A percentile compares a stretch with the other conserved stretches of the same genome.
phyloP scores from a whole-genome alignment of 2,888 invertebrate genomes.

The Melieria picta region DNA sequence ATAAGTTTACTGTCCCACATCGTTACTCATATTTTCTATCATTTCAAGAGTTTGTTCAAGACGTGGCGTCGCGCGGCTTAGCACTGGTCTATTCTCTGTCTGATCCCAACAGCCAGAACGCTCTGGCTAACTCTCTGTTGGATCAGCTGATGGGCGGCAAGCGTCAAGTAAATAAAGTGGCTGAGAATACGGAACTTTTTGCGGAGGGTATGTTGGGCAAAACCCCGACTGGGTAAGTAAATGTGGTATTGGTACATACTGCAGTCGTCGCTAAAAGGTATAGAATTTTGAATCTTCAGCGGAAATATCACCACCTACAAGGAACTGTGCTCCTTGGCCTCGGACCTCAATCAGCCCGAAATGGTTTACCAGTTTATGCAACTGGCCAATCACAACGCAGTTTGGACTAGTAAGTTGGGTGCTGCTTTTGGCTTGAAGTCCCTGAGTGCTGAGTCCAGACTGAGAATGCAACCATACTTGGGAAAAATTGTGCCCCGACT shows the following conservation, averaged over 20 bases:
- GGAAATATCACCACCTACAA: constrained; percentile 92
- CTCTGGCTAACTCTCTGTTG: constrained; percentile 80
- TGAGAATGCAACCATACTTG: constrained; percentile 82
- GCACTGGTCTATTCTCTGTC: constrained; percentile 88
- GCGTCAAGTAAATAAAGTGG: constrained; percentile 77
- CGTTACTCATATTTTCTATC: background rate
- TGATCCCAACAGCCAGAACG: constrained; percentile 75
- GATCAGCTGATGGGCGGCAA: constrained; percentile 86
- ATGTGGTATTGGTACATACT: background rate
- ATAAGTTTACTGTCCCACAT: background rate
- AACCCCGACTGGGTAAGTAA: constrained; percentile 81
- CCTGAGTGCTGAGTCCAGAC: constrained; percentile 84
- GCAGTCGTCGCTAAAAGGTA: background rate
- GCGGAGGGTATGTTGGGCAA: constrained; percentile 88
- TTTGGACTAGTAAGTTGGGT: constrained; percentile 92
- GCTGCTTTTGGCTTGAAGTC: constrained; percentile 93
- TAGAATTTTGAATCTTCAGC: constrained; percentile 65
- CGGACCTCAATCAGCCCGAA: constrained; percentile 94
- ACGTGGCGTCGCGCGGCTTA: constrained; percentile 90
- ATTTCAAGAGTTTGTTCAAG: constrained; percentile 85
- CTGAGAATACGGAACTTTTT: constrained; percentile 85
- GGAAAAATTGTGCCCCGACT: constrained; percentile 88
- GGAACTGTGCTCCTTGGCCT: constrained; percentile 91
- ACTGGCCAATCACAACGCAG: constrained; percentile 91
- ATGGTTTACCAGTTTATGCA: constrained; percentile 96